These are phyloP conservation scores for Brachypodius melanocephalos DNA, from an alignment of 2,113 vertebrate species.

Conservation along the genomic window DNA sequence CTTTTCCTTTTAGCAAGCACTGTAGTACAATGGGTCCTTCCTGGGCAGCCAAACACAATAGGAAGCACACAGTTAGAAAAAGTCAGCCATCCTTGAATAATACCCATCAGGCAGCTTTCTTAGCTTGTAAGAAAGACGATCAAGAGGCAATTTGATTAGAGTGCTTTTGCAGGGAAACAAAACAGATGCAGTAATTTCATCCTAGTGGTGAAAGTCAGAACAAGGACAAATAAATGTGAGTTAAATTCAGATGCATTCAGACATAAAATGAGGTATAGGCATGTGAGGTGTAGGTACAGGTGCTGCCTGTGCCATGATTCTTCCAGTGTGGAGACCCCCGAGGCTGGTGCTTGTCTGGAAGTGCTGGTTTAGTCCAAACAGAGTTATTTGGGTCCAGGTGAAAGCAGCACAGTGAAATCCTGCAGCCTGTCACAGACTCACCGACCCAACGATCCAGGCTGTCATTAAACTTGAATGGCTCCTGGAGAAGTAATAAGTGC, in stretches of 20 bases:
- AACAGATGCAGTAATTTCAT: conserved; percentile 29
- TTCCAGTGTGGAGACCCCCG: neutral
- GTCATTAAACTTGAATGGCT: neutral
- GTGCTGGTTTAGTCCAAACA: neutral
- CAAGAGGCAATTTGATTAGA: conserved; percentile 42
- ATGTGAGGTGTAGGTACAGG: neutral
- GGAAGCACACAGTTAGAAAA: conserved; percentile 19
- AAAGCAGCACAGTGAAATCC: neutral
- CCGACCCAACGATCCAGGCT: neutral
- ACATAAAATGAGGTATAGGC: neutral
- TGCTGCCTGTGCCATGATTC: neutral
- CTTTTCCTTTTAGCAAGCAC: neutral
- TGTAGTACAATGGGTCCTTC: conserved; percentile 23
- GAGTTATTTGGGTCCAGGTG: neutral
- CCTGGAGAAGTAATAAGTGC: conserved; percentile 1
- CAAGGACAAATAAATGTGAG: conserved; percentile 34
- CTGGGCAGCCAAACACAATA: conserved; percentile 33
- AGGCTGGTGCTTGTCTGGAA: neutral
- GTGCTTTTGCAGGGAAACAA: conserved; percentile 35
- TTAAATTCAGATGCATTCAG: neutral
- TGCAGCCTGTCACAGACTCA: neutral
- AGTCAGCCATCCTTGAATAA: conserved; percentile 51
- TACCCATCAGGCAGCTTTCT: conserved; percentile 47
- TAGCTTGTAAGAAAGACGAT: conserved; percentile 37
- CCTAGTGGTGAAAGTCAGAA: conserved; percentile 25